phyloP scores from a whole-genome alignment of 2,113 vertebrate genomes.

The Enhydra lutris region DNA sequence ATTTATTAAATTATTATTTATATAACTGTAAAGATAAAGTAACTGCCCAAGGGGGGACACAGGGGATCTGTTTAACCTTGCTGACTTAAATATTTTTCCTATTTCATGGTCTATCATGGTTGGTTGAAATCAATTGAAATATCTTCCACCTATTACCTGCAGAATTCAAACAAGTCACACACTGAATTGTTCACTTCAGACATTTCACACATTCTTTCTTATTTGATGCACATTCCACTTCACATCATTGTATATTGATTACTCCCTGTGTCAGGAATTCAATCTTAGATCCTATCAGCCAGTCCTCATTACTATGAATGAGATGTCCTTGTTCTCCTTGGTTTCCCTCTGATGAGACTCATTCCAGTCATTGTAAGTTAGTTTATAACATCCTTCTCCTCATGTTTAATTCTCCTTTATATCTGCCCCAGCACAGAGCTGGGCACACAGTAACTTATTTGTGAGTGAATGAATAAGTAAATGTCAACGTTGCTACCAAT shows the following conservation, averaged over 20 bases:
- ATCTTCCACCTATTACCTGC: constrained; percentile 49
- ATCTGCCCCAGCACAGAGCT: not conserved
- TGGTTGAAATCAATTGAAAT: constrained; percentile 48
- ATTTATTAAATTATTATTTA: no score
- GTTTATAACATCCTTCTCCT: not conserved
- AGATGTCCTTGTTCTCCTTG: not conserved
- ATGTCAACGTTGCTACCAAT: not conserved
- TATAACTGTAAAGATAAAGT: not conserved
- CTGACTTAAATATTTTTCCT: constrained; percentile 49
- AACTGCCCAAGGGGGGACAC: not conserved
- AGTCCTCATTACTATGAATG: not conserved
- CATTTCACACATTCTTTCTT: constrained; percentile 55
- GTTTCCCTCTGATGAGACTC: not conserved
- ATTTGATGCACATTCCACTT: constrained; percentile 51
- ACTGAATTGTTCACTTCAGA: constrained; percentile 47
- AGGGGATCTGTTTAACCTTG: constrained; percentile 45
- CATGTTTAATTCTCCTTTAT: not conserved
- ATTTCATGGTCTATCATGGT: constrained; percentile 46
- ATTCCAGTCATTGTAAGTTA: not conserved
- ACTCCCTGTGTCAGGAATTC: constrained; percentile 40
- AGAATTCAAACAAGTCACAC: constrained; percentile 55
- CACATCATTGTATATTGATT: constrained; percentile 53
- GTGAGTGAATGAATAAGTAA: not conserved
- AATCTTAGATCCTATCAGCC: constrained; percentile 40
- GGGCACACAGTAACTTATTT: not conserved